Evolutionary conservation across 2,113 vertebrate species (phyloP), one percentile per base, ranked within the genome.

Genomic region (Glaucomys volans): DNA sequence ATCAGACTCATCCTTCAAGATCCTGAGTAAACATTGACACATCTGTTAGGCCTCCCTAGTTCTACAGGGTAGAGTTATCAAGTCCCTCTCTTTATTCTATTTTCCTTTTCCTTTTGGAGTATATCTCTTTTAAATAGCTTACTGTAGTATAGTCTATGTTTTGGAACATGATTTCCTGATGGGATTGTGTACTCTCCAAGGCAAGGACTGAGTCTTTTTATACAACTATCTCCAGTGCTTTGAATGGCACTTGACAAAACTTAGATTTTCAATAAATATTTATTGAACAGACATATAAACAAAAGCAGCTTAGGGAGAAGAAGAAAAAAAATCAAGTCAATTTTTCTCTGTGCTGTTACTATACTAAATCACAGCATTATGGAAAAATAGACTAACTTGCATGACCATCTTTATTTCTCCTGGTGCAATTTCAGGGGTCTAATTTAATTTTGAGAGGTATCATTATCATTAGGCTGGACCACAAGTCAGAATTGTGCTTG

Each of bases 211-310:
- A 52, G 13, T 57, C 6, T 42, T 37, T 94, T 74, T 67, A 44
- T 5, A 79, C 4, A 72, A 50, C 28, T 64, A 42, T 44, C 35
- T 93, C 20, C 40, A 71, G 77, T 32, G 2, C 22, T 94, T 59
- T 74, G 26, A 84, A 28, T 18, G 47, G 20, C 67, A 44, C 37
- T 47, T 44, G 20, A 80, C 30, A 84, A 32, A 80, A 59, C 16
- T 85, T 74, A 84, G 1, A 84, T 12, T 42, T 35, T 93, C 59
- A 85, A 24, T 87, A 87, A 96, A 71, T 91, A 85, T 50, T 90
- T 90, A 83, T 22, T 62, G 44, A 92, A 86, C 18, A 87, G 67
- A 83, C 4, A 76, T 22, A 66, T n/a, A 62, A 92, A 89, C 47
- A 91, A 71, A 57, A 71, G 0, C 64, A 93, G 16, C 75, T 81